Evolutionary conservation across 2,888 invertebrate genomes (phyloP), one percentile per base, ranked within the genome.

Genomic region (Apomyelois bistriatella): DNA sequence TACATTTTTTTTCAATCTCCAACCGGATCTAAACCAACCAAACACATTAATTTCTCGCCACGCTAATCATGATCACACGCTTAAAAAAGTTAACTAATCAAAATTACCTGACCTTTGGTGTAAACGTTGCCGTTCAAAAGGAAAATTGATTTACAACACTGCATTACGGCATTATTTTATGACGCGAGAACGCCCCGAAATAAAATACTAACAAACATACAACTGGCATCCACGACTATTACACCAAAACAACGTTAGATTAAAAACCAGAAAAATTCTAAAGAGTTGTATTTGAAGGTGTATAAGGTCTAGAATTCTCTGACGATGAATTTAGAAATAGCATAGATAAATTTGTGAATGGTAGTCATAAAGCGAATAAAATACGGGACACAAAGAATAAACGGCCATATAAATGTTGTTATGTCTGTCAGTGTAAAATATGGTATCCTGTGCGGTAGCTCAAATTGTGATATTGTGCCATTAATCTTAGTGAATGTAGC

Each of bases 311-410:
- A 75, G 53, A 70, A 60, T 81, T 9, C 59, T 22, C 7, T 57
- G 52, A 12, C 9, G 52, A 48, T 41, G 52, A 46, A 57, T 62
- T 58, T 51, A 38, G 52, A 38, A 49, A 55, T 59, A 59, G 59
- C 53, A 62, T 47, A 57, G 62, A 56, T 60, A 70, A 58, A 61
- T 56, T 76, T 72, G 79, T 72, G 64, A 67, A 70, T 69, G 79
- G 76, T 82, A 85, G 87, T 90, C 89, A 89, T 89, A 89, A 89
- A 90, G 85, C 86, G 86, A 87, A 89, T 89, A 90, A 90, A 89
- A 89, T 89, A 90, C 87, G 88, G 82, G 84, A 82, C 87, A 86
- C 88, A 87, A 90, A 89, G 89, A 89, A 89, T 89, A 88, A 90
- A 85, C 84, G 89, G 76, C 88, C 83, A 86, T 85, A 85, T 89